Conservation (phyloP, 1,140 invertebrate species). For the Tenebrio molitor region DNA sequence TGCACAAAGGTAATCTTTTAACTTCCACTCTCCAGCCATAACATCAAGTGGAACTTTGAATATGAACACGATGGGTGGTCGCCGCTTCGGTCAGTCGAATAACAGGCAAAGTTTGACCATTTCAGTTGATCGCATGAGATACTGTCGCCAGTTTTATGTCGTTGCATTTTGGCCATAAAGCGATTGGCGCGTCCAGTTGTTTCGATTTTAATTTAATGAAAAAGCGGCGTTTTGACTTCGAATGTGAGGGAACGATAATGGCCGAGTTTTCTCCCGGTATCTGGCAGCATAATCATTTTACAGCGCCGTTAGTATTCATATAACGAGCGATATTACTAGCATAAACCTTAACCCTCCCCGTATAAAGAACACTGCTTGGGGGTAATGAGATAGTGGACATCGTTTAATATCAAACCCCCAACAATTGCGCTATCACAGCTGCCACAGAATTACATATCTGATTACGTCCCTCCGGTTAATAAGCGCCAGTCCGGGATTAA, state of each 20-base stretch:
- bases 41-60: slow-evolving; percentile 32
- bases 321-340: slow-evolving; percentile 31
- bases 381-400: slow-evolving; percentile 36
- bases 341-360: slow-evolving; percentile 24
- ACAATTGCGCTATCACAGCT: slow-evolving; percentile 32
- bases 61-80: slow-evolving; percentile 32
- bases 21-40: slow-evolving; percentile 23
- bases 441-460: slow-evolving; percentile 24
- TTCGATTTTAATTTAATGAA: not conserved
- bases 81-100: slow-evolving; percentile 11
- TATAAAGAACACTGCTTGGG: slow-evolving; percentile 18
- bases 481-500: slow-evolving; percentile 1
- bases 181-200: not conserved
- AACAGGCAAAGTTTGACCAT: slow-evolving; percentile 30
- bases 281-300: slow-evolving; percentile 21
- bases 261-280: not conserved
- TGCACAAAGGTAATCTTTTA: slow-evolving; percentile 36
- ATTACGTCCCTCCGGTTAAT: slow-evolving; percentile 7
- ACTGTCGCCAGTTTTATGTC: slow-evolving; percentile 13
- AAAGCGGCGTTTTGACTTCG: not conserved
- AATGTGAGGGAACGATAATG: not conserved
- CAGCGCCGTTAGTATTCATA: slow-evolving; percentile 32
- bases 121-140: slow-evolving; percentile 9
- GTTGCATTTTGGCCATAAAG: slow-evolving; percentile 7
- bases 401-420: slow-evolving; percentile 37